Evolutionary conservation across 1,140 invertebrate genomes (phyloP).

Genomic region (Aphelinus atriplicis): DNA sequence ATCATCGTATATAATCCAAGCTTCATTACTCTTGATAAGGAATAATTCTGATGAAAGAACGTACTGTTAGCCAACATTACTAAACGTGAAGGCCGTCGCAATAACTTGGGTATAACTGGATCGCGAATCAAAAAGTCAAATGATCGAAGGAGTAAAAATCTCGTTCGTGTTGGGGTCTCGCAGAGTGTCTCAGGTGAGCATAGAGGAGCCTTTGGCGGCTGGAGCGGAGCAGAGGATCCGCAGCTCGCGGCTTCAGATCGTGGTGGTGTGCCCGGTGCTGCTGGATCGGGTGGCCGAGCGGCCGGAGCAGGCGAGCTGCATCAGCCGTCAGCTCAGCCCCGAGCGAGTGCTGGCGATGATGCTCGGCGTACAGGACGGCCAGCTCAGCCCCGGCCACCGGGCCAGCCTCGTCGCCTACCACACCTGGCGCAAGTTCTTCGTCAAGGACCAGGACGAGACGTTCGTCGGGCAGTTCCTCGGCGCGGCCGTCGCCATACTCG

Average conservation of each 20-base stretch:
- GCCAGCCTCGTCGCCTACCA: constrained; percentile 75
- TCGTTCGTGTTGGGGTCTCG: constrained; percentile 41
- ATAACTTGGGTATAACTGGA: no score
- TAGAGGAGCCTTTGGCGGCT: constrained; percentile 75
- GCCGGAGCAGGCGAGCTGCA: constrained; percentile 65
- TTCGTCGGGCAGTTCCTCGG: constrained; percentile 84
- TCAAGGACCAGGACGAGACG: constrained; percentile 80
- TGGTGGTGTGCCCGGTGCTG: constrained; percentile 81
- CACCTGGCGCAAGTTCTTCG: constrained; percentile 79
- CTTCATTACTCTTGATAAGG: no score
- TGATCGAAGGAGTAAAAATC: no score
- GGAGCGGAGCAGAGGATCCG: constrained; percentile 70
- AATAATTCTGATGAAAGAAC: no score
- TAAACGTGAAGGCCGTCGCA: no score
- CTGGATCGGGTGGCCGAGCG: constrained; percentile 71
- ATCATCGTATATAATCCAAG: no score
- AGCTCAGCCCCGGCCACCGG: constrained; percentile 71
- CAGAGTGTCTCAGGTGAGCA: constrained; percentile 77
- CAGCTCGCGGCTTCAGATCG: constrained; percentile 77
- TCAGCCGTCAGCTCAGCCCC: constrained; percentile 73
- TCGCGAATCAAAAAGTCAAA: no score
- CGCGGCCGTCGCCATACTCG: constrained; percentile 79
- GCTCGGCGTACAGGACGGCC: constrained; percentile 75
- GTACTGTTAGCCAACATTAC: no score
- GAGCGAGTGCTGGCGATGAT: constrained; percentile 82